Percentiles rank a stretch among this genome's conserved stretches.
phyloP scores from a whole-genome alignment of 2,113 vertebrate species.

The Cygnus atratus region DNA sequence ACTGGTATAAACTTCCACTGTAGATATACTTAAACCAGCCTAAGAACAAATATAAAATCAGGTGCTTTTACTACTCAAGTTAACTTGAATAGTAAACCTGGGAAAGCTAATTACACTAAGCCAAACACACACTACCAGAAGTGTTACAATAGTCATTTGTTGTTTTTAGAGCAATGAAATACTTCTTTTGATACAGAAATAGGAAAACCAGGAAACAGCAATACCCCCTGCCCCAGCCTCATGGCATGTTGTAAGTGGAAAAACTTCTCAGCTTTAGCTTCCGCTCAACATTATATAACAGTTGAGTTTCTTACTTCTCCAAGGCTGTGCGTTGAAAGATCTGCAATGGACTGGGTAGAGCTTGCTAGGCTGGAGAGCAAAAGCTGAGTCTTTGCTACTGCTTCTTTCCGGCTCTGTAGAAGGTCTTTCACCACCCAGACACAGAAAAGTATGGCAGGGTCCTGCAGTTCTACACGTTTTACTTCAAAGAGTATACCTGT shows the following conservation, averaged over 20 bases:
- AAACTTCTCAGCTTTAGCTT: neutral
- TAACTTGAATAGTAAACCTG: neutral
- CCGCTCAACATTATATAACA: neutral
- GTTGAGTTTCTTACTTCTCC: slow-evolving; percentile 63
- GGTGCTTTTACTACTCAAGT: neutral
- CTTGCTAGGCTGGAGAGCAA: slow-evolving; percentile 66
- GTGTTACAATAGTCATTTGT: neutral
- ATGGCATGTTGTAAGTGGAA: neutral
- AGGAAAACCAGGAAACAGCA: neutral
- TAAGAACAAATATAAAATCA: neutral
- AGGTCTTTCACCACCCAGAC: slow-evolving; percentile 86
- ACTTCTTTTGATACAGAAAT: neutral
- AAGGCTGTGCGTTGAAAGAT: slow-evolving; percentile 10
- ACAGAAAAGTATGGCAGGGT: slow-evolving; percentile 79
- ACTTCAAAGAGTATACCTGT: slow-evolving; percentile 87
- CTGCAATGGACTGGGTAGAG: slow-evolving; percentile 49
- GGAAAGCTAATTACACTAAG: neutral
- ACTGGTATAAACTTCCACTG: neutral
- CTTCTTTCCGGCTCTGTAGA: slow-evolving; percentile 72
- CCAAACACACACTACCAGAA: neutral
- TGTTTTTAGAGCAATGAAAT: neutral
- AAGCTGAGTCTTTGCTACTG: slow-evolving; percentile 56
- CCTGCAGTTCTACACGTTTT: slow-evolving; percentile 70
- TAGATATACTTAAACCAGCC: neutral
- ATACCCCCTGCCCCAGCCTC: neutral